Evolutionary conservation across 2,113 vertebrate genomes (phyloP).

Genomic region (Leucoraja erinaceus): DNA sequence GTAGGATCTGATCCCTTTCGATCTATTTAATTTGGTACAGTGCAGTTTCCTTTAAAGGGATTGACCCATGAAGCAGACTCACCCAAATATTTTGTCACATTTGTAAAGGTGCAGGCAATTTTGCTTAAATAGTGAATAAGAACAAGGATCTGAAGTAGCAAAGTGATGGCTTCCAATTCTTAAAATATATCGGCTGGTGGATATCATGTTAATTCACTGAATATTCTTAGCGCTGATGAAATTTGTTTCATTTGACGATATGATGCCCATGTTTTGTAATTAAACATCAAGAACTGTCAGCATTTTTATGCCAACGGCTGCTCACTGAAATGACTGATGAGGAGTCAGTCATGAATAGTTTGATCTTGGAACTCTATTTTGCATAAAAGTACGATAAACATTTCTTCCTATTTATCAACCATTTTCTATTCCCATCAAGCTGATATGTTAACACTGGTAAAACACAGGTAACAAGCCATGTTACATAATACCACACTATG

Average conservation of each 20-base stretch:
- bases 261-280: no score
- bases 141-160: not conserved
- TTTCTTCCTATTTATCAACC: not conserved
- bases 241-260: not conserved
- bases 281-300: not conserved
- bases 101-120: not conserved
- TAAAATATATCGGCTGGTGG: not conserved
- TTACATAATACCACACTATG: not conserved
- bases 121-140: not conserved
- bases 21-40: not conserved
- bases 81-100: not conserved
- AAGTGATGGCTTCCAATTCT: not conserved
- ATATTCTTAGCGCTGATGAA: not conserved
- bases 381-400: not conserved
- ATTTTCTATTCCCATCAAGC: not conserved
- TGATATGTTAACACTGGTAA: not conserved
- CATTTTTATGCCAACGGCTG: not conserved
- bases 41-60: not conserved
- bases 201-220: not conserved
- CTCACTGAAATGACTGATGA: not conserved
- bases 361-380: not conserved
- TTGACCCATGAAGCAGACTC: not conserved
- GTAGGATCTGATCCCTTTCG: not conserved
- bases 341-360: not conserved
- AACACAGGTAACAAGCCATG: not conserved